Evolutionary conservation across 1,140 invertebrate genomes (phyloP), one percentile per base, ranked within the genome.

Genomic region (Zaprionus camerounensis): DNA sequence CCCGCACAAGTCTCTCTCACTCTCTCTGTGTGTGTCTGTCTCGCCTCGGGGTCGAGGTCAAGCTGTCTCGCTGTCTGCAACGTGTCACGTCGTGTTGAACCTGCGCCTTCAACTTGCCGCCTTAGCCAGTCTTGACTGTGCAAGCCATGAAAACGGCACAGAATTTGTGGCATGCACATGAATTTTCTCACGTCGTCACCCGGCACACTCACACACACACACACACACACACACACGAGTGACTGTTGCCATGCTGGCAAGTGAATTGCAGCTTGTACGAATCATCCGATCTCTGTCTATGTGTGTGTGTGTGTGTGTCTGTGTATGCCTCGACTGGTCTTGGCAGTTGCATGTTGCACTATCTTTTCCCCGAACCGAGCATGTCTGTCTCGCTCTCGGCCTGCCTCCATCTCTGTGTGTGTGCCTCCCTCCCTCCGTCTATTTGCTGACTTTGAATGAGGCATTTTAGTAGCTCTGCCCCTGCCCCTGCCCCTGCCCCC

Each of bases 101-200:
- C 20, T 56, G 53, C 53, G n/a, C 59, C 31, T 34, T 51, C 11
- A 17, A 9, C 4, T 31, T 46, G 61, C 24, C 38, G 62, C 31
- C 49, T 11, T 51, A 51, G 46, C 46, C 20, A 24, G 20, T 4
- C 46, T 24, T 51, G 46, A 51, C 46, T 51, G 53, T 56, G 15
- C 12, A 31, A 57, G 49, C 56, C 64, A 70, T 78, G 79, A 86
- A 86, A 88, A 83, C 83, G 83, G 83, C 84, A 86, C 83, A 87
- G 80, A 88, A 88, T 87, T 81, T 87, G 84, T 88, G 84, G 83
- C 81, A 87, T 88, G 84, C 82, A 81, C 83, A 87, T 87, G 83
- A 81, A 83, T 87, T 87, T 87, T 87, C 83, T 87, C 83, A 84
- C 83, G 84, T 87, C 84, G 83, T 75, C 83, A 87, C 81, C 77